Base-by-base conservation (phyloP, 2,888 invertebrate species). In the Tachina fera region DNA sequence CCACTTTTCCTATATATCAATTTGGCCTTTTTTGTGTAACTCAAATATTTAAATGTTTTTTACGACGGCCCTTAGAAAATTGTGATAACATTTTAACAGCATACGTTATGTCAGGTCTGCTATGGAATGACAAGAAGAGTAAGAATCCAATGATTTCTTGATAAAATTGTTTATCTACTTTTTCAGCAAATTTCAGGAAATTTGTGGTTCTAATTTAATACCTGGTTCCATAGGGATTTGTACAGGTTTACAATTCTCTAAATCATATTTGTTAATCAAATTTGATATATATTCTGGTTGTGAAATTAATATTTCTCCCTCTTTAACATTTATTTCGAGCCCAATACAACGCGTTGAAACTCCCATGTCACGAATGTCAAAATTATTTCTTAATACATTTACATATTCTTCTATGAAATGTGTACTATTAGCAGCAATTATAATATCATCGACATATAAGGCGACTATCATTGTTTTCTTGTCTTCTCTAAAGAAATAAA, bases 31-130 rank as follows among this genome's bases (percentile, higher is more conserved):
- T 10, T 5, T n/a, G n/a, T 68, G 0, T 31, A 11, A 39, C 16
- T 67, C n/a, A 49, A 67, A 39, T 67, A 56, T 56, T 71, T 13
- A 41, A 53, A 71, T 71, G 43, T 45, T 71, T 43, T 56, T 45
- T 56, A 3, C 22, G 16, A 19, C 56, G 56, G 14, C 43, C 19
- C 45, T 71, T 71, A 13, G 56, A 58, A 70, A 56, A 70, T 56
- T 70, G 43, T 0, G 56, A 71, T 14, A 71, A 43, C 56, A 58
- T 56, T 22, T 19, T 71, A 14, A 71, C 56, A 71, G 19, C 22
- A 51, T 47, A 71, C 6, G 56, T 14, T 9, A 43, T 56, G 45
- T 45, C 56, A 9, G 70, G 56, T 56, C 56, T 56, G 6, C 70
- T 71, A 16, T 71, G 58, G 14, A 70, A 51, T 1, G 70, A 39